Evolutionary conservation across 2,113 vertebrate genomes (phyloP).

Genomic region (Glaucidium brasilianum): DNA sequence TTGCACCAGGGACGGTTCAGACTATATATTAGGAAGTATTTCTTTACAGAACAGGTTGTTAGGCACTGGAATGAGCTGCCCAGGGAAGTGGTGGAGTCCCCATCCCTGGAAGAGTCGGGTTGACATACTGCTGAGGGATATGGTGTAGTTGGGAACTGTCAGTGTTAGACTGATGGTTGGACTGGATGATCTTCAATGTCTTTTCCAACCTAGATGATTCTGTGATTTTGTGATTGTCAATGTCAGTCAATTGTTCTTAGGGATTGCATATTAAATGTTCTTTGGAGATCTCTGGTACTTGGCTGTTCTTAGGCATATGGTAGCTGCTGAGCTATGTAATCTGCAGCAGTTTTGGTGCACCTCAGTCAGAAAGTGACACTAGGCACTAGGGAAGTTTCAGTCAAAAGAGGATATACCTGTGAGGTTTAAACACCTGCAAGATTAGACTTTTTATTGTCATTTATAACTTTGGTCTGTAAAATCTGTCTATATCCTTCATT

Average conservation of each 20-base stretch:
- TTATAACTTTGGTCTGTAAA: constrained; percentile 9
- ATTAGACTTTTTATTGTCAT: background rate
- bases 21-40: too few species aligned
- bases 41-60: too few species aligned
- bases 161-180: too few species aligned
- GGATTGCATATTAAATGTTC: background rate
- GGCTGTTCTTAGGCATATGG: background rate
- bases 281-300: background rate
- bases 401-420: background rate
- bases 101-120: too few species aligned
- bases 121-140: too few species aligned
- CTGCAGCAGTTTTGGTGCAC: background rate
- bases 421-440: background rate
- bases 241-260: background rate
- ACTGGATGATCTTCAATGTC: too few species aligned
- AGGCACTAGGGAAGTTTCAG: background rate
- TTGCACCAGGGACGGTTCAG: too few species aligned
- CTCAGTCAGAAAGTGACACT: background rate
- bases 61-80: too few species aligned
- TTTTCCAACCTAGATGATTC: too few species aligned
- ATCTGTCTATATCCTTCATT: background rate
- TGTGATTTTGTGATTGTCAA: background rate
- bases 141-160: too few species aligned
- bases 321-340: background rate
- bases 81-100: too few species aligned